Evolutionary conservation across 2,113 vertebrate genomes (phyloP).

Genomic region (Pygoscelis antarcticus): DNA sequence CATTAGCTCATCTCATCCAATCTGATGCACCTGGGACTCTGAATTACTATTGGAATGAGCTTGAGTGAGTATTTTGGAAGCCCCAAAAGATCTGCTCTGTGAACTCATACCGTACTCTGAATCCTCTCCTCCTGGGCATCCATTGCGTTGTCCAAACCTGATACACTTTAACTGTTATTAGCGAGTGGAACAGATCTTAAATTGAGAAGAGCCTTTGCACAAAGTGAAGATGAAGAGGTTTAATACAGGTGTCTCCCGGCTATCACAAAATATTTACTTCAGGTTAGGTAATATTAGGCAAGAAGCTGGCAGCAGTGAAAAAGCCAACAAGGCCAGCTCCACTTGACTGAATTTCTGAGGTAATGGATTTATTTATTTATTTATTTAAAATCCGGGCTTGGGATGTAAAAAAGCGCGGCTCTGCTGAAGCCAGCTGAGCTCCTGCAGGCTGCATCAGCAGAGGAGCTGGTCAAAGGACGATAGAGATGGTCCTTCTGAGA

Average conservation of each 20-base stretch:
- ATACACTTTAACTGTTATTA: neutral
- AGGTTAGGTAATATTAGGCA: neutral
- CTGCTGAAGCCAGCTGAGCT: neutral
- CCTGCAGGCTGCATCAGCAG: neutral
- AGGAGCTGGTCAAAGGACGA: neutral
- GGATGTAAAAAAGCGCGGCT: accelerated
- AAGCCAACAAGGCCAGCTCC: neutral
- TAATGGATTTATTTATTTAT: neutral
- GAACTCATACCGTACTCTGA: neutral
- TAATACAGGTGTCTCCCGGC: neutral
- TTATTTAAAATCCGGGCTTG: neutral
- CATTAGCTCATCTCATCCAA: neutral
- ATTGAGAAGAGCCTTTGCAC: accelerated
- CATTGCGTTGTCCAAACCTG: neutral
- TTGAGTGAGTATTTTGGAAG: neutral
- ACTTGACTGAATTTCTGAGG: neutral
- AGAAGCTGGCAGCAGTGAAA: neutral
- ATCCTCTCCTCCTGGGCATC: neutral
- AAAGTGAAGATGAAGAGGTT: neutral
- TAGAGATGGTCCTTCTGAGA: neutral
- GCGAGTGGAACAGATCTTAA: neutral
- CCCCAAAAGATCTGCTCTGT: neutral
- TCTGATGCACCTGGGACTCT: neutral
- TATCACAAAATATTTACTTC: neutral
- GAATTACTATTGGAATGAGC: neutral